Percentiles rank a stretch among this genome's conserved stretches.
Conservation (phyloP, 1,140 invertebrate species). For the Hydropsyche tenuis region DNA sequence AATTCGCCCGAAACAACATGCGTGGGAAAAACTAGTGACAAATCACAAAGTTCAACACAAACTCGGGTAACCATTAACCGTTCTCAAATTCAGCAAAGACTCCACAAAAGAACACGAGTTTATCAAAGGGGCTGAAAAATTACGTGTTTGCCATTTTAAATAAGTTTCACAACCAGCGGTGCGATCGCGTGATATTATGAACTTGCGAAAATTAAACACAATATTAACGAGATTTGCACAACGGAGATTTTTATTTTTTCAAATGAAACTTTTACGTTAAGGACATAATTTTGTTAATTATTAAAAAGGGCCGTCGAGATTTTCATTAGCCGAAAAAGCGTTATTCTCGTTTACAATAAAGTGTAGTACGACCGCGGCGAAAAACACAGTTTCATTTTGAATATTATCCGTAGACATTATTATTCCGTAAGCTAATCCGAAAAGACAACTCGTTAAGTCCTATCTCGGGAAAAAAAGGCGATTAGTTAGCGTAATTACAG, state of each 20-base stretch:
- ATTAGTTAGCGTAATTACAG: conserved; percentile 17
- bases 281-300: neutral
- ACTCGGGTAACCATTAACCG: neutral
- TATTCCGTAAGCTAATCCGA: neutral
- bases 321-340: too few species aligned
- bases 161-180: too few species aligned
- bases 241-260: neutral
- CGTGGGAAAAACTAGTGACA: conserved; percentile 6
- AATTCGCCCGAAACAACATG: neutral
- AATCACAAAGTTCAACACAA: conserved; percentile 10
- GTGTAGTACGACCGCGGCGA: too few species aligned
- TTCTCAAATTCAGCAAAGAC: neutral
- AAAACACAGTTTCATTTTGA: too few species aligned
- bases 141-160: neutral
- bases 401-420: neutral
- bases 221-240: neutral
- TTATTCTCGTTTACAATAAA: too few species aligned
- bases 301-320: neutral
- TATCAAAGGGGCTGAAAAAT: conserved; percentile 4
- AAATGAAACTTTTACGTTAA: neutral
- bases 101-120: neutral
- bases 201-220: too few species aligned
- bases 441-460: conserved; percentile 6
- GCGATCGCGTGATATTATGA: too few species aligned
- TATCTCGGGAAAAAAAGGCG: conserved; percentile 7